Evolutionary conservation across 2,797 vertebrate species (phyloP).

Genomic region (Natrix natrix): DNA sequence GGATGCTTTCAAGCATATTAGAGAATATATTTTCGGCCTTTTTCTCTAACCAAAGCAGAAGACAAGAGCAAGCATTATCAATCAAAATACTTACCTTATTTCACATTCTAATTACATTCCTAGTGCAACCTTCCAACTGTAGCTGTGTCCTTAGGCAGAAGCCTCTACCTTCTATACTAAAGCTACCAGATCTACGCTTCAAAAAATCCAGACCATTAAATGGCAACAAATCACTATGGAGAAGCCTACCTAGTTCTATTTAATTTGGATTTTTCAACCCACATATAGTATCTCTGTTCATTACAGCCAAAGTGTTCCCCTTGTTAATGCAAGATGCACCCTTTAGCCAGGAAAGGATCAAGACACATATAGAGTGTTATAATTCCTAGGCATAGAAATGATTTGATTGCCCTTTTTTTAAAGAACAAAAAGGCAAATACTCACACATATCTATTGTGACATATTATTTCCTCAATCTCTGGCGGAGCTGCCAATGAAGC

Average conservation of each 20-base stretch:
- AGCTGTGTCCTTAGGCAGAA: not conserved
- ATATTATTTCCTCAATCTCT: conserved; percentile 34
- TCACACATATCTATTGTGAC: conserved; percentile 21
- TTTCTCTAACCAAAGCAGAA: not conserved
- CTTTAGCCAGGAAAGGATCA: not conserved
- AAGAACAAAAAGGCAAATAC: conserved; percentile 31
- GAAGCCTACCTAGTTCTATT: not conserved
- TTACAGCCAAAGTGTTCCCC: not conserved
- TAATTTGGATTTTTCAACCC: not conserved
- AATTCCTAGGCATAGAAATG: not conserved
- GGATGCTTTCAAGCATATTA: not conserved
- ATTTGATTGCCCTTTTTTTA: conserved; percentile 4
- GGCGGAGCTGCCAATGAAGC: conserved; percentile 44
- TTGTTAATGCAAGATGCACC: not conserved
- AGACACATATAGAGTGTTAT: not conserved
- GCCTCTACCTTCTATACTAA: not conserved
- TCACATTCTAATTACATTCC: not conserved
- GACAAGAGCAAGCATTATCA: not conserved
- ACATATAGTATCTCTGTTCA: not conserved
- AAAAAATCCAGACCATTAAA: not conserved
- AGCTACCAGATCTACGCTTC: not conserved
- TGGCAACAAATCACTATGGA: not conserved
- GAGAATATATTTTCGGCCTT: not conserved
- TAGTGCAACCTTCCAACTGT: not conserved
- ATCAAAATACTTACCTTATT: accelerated